Percentiles rank a stretch among this genome's conserved stretches.
These are phyloP conservation scores for Tenebrio molitor DNA, from an alignment of 1,140 invertebrate species.

Conservation along the genomic window DNA sequence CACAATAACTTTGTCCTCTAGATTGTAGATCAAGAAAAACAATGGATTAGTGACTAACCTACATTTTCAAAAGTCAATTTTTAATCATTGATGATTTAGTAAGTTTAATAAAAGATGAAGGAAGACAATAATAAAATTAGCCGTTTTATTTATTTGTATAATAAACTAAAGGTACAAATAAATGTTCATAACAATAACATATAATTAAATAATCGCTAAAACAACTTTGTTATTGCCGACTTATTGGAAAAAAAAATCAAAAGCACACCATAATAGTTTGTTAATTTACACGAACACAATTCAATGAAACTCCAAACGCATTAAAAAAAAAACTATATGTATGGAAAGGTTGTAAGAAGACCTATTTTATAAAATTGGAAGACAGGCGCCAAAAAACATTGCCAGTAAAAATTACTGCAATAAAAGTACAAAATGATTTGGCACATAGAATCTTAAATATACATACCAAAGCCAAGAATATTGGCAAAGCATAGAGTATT, in stretches of 20 bases:
- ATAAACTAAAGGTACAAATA: slow-evolving; percentile 37
- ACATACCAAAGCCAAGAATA: slow-evolving; percentile 46
- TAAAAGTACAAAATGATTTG: slow-evolving; percentile 46
- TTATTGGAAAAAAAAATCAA: slow-evolving; percentile 12
- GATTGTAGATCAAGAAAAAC: no score
- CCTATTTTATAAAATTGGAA: slow-evolving; percentile 48
- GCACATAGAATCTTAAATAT: slow-evolving; percentile 46
- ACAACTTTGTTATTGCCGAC: slow-evolving; percentile 11
- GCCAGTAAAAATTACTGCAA: slow-evolving; percentile 39
- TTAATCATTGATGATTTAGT: no score
- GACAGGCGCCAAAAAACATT: slow-evolving; percentile 48
- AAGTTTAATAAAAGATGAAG: no score
- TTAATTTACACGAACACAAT: slow-evolving; percentile 13
- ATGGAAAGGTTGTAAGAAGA: slow-evolving; percentile 28
- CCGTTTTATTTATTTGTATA: slow-evolving; percentile 30
- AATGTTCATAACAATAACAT: slow-evolving; percentile 32
- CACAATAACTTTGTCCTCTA: no score
- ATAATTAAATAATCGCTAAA: slow-evolving; percentile 3
- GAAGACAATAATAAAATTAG: slow-evolving; percentile 35
- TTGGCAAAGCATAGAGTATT: slow-evolving; percentile 49
- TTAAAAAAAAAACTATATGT: slow-evolving; percentile 13
- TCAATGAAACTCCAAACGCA: not conserved
- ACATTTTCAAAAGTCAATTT: no score
- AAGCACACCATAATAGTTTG: slow-evolving; percentile 21
- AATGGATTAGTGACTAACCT: no score